These are phyloP conservation scores for Coenonympha arcania DNA, from an alignment of 2,888 invertebrate species.

Conservation along the genomic window DNA sequence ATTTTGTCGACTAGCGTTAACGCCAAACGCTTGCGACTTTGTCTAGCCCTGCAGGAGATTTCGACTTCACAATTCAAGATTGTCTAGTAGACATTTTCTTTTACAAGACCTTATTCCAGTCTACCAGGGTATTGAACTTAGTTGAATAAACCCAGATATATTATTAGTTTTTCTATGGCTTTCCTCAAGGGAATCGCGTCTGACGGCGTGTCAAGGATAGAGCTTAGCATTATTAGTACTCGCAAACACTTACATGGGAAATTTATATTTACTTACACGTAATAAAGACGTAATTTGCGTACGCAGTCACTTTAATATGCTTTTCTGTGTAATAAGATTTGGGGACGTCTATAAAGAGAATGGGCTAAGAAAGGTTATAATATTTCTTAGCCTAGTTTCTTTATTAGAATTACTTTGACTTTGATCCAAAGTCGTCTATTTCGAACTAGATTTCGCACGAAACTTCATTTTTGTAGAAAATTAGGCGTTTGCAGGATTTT, in stretches of 20 bases:
- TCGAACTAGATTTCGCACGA: background rate
- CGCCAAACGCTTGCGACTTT: too few species aligned
- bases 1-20: too few species aligned
- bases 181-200: constrained; percentile 1
- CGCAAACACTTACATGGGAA: background rate
- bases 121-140: constrained; percentile 1
- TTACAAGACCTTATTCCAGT: background rate
- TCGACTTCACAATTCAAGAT: too few species aligned
- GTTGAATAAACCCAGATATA: background rate
- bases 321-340: background rate
- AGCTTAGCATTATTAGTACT: background rate
- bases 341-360: background rate
- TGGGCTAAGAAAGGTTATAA: background rate
- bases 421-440: background rate
- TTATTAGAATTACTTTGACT: background rate
- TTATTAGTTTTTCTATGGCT: constrained; percentile 5
- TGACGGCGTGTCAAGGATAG: constrained; percentile 1
- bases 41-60: too few species aligned
- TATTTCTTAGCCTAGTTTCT: too few species aligned
- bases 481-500: background rate
- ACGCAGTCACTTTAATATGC: background rate
- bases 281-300: background rate
- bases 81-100: background rate
- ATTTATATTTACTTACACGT: background rate
- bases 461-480: background rate